phyloP scores from a whole-genome alignment of 2,797 vertebrate species.

The Dallia pectoralis region DNA sequence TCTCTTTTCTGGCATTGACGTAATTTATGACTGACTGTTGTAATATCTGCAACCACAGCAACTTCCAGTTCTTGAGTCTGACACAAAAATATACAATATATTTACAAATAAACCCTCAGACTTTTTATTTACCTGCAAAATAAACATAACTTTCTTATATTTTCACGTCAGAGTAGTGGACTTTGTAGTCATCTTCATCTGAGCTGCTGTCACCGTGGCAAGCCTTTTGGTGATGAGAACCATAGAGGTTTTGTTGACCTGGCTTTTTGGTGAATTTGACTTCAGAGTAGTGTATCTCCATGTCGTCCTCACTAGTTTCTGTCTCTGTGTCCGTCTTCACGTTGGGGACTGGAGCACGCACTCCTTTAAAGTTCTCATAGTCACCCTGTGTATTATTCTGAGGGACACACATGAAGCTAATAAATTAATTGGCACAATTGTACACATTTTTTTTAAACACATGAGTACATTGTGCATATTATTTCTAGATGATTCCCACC shows the following conservation, averaged over 20 bases:
- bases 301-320: slow-evolving; percentile 54
- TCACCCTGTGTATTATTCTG: slow-evolving; percentile 21
- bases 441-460: background rate
- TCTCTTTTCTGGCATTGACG: background rate
- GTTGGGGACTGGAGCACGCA: background rate
- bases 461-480: background rate
- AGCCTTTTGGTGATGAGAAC: background rate
- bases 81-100: background rate
- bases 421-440: background rate
- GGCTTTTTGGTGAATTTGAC: slow-evolving; percentile 43
- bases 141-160: slow-evolving; percentile 20
- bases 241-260: slow-evolving; percentile 1
- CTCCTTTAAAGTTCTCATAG: slow-evolving; percentile 41
- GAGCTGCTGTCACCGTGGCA: slow-evolving; percentile 27
- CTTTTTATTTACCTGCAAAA: background rate
- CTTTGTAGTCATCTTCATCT: slow-evolving; percentile 35
- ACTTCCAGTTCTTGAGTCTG: background rate
- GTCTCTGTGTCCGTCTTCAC: slow-evolving; percentile 16
- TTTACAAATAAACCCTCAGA: background rate
- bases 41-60: background rate
- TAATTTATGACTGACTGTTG: background rate
- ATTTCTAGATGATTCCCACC: background rate
- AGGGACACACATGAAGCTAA: background rate
- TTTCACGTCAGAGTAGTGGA: slow-evolving; percentile 47
- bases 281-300: slow-evolving; percentile 39